Evolutionary conservation across 1,140 invertebrate genomes (phyloP).

Genomic region (Ganaspis sp.): DNA sequence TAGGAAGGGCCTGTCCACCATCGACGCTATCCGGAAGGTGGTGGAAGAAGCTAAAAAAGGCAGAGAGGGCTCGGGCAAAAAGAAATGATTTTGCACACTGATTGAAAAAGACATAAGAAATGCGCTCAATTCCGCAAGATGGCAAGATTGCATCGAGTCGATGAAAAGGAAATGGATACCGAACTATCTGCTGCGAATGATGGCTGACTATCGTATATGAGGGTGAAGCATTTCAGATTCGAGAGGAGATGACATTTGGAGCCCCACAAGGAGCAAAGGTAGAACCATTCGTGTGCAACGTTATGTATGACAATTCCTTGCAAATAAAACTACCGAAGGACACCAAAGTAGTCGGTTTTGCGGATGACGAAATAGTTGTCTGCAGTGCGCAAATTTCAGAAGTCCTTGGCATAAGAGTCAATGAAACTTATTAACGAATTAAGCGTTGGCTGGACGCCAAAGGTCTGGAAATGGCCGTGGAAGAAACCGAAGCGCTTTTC

Average conservation of each 20-base stretch:
- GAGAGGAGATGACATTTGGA: background rate
- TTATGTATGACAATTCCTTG: constrained; percentile 52
- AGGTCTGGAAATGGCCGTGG: no score
- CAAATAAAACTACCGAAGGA: background rate
- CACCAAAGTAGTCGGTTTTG: constrained; percentile 45
- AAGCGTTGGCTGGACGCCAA: no score
- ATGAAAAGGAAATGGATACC: background rate
- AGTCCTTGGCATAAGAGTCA: no score
- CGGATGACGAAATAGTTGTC: constrained; percentile 35
- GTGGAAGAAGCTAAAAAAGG: no score
- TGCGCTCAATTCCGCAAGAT: background rate
- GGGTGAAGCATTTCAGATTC: background rate
- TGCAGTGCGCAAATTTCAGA: background rate
- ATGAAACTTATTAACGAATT: no score
- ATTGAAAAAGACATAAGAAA: background rate
- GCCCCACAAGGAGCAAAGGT: constrained; percentile 57
- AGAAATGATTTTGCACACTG: background rate
- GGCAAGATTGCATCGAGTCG: background rate
- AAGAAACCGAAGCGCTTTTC: no score
- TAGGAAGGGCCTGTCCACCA: no score
- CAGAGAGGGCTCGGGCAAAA: background rate
- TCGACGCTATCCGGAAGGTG: no score
- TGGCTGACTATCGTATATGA: background rate
- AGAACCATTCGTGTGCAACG: constrained; percentile 59
- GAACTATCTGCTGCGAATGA: background rate